These are phyloP conservation scores for Epirrhoe alternata DNA, from an alignment of 2,888 invertebrate genomes.

Conservation along the genomic window DNA sequence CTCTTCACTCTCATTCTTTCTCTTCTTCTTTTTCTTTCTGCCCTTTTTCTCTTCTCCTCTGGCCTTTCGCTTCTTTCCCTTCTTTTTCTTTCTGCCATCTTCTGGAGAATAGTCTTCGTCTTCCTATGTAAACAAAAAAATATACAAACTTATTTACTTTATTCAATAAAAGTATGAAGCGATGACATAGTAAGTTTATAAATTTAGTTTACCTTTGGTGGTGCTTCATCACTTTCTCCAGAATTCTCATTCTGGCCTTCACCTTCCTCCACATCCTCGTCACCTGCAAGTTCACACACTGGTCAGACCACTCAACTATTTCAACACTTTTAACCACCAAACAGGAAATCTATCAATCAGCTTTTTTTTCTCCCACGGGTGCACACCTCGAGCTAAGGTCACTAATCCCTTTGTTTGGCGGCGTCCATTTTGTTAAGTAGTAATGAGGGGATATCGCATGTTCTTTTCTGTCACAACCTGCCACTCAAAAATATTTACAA, in stretches of 20 bases:
- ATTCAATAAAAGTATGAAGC: conserved; percentile 17
- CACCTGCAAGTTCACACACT: conserved; percentile 81
- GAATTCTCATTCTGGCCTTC: conserved; percentile 89
- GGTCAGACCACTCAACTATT: conserved; percentile 71
- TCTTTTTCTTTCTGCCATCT: conserved; percentile 94
- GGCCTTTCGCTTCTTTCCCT: conserved; percentile 97
- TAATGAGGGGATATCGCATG: conserved; percentile 89
- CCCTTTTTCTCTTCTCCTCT: conserved; percentile 96
- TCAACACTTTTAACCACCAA: conserved; percentile 57
- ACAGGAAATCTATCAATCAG: conserved; percentile 57
- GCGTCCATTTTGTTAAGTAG: conserved; percentile 92
- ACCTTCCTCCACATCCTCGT: conserved; percentile 90
- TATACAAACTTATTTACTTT: conserved; percentile 9
- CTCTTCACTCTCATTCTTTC: conserved; percentile 96
- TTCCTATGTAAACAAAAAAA: conserved; percentile 79
- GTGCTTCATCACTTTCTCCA: conserved; percentile 90
- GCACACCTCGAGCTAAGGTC: conserved; percentile 83
- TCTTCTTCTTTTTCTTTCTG: conserved; percentile 97
- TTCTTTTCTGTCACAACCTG: conserved; percentile 85
- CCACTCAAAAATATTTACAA: conserved; percentile 85
- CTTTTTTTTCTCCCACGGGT: conserved; percentile 59
- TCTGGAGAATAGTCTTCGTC: conserved; percentile 95
- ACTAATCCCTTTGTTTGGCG: conserved; percentile 91
- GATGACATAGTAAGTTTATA: conserved; percentile 9
- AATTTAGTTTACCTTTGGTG: conserved; percentile 79